Evolutionary conservation across 1,140 invertebrate genomes (phyloP).

Genomic region (Babylonia areolata): DNA sequence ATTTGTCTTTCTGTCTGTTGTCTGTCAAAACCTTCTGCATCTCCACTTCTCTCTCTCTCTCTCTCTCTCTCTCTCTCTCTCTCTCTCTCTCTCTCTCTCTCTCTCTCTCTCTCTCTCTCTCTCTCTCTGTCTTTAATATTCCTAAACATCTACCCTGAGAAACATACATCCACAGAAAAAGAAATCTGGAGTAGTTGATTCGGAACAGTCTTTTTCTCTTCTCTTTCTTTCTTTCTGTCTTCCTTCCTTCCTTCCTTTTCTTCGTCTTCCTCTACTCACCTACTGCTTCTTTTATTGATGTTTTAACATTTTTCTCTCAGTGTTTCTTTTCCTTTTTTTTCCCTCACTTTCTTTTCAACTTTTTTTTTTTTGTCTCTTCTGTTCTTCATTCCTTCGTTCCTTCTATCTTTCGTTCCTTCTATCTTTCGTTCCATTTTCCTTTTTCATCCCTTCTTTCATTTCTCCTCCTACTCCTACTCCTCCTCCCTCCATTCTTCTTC

Average conservation of each 20-base stretch:
- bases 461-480: not conserved
- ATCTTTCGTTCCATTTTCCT: not conserved
- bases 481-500: not conserved
- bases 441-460: not conserved
- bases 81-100: slow-evolving; percentile 1
- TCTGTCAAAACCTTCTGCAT: not conserved
- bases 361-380: not conserved
- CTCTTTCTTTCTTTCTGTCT: too few relatives aligned
- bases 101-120: slow-evolving; percentile 5
- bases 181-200: too few relatives aligned
- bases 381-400: not conserved
- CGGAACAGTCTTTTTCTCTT: not conserved
- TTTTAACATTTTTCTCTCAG: too few relatives aligned
- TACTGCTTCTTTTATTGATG: too few relatives aligned
- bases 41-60: not conserved
- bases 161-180: too few relatives aligned
- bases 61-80: not conserved
- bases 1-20: too few relatives aligned
- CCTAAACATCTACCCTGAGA: too few relatives aligned
- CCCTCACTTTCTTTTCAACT: not conserved
- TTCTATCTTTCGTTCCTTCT: not conserved
- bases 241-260: not conserved
- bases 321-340: too few relatives aligned
- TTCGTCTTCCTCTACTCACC: not conserved
- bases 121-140: not conserved